A percentile compares a stretch with the other conserved stretches of the same genome.
phyloP scores from a whole-genome alignment of 2,113 vertebrate species.

The Anolis sagrei region DNA sequence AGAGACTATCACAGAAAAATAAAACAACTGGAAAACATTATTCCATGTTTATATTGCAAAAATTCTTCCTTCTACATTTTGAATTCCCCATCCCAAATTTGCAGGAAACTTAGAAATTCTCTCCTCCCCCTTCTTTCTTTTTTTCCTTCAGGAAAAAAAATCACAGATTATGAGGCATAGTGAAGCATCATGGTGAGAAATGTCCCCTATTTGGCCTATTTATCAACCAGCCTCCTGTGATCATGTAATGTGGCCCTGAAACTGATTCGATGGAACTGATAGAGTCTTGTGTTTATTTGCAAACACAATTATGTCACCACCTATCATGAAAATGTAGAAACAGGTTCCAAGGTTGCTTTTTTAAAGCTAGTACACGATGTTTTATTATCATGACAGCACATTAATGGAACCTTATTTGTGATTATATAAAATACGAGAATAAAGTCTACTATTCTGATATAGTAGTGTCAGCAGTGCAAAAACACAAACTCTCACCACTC shows the following conservation, averaged over 20 bases:
- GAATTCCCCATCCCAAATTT: not conserved
- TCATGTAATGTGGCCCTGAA: not conserved
- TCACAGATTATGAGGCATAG: not conserved
- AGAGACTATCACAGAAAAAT: not conserved
- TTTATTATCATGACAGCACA: constrained; percentile 1
- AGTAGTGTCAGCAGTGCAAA: constrained; percentile 41
- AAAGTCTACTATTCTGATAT: not conserved
- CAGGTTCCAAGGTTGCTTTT: constrained; percentile 17
- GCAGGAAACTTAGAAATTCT: not conserved
- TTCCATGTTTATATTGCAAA: not conserved
- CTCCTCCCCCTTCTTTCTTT: no score
- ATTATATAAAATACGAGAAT: not conserved
- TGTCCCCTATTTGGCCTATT: not conserved
- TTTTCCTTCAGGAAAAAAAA: no score
- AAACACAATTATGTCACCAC: constrained; percentile 31
- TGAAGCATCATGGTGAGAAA: not conserved
- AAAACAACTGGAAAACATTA: not conserved
- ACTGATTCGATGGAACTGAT: not conserved
- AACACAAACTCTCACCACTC: not conserved
- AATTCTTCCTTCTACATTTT: not conserved
- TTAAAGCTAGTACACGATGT: not conserved
- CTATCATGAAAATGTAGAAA: not conserved
- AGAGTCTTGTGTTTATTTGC: constrained; percentile 25
- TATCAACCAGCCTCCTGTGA: not conserved
- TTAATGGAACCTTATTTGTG: not conserved